Base-by-base conservation (phyloP, 2,888 invertebrate genomes). In the Trachelus iudaicus region DNA sequence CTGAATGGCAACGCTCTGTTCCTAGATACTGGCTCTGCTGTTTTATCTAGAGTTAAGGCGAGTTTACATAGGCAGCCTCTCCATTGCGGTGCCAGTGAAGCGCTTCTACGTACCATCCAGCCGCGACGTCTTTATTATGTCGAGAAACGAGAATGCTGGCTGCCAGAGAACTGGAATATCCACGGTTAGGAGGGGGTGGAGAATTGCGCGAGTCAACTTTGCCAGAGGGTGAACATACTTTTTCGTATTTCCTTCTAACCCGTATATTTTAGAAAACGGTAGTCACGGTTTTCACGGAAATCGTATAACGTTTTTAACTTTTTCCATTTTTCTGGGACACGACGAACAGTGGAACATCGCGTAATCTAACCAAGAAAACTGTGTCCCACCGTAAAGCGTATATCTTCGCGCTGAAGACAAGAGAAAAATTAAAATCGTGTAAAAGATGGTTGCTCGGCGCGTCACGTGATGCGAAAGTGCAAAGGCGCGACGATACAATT, bases 221-320 rank as follows among this genome's bases (percentile, higher is more conserved):
- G 56, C 56, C 56, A 56, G 23, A 56, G 56, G 56, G 56, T 2
- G 23, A 56, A 56, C 9, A 23, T 56, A 56, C 56, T 56, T 56
- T 23, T 37, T 37, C 13, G 4, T 23, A 15, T 37, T 37, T 56
- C 9, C 23, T 23, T 23, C 23, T 56, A 56, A 6, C 9, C 23
- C 56, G 23, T 56, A 23, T 15, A 56, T 56, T 56, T 23, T 56
- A 15, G 1, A 23, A 23, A 56, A 56, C 56, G 56, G 23, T 56
- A 56, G 56, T 15, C 56, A 23, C 40, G 4, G 9, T 56, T 56
- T 56, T 56, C 23, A 23, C 56, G 56, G 9, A 56, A 56, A 56
- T 56, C 56, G 23, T 56, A 56, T 23, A 23, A 56, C 23, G 77
- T 76, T 82, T 81, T 80, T 75, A 81, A 81, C 79, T 81, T 81